Conservation (phyloP, 2,888 invertebrate genomes). For the Lymantria dispar region DNA sequence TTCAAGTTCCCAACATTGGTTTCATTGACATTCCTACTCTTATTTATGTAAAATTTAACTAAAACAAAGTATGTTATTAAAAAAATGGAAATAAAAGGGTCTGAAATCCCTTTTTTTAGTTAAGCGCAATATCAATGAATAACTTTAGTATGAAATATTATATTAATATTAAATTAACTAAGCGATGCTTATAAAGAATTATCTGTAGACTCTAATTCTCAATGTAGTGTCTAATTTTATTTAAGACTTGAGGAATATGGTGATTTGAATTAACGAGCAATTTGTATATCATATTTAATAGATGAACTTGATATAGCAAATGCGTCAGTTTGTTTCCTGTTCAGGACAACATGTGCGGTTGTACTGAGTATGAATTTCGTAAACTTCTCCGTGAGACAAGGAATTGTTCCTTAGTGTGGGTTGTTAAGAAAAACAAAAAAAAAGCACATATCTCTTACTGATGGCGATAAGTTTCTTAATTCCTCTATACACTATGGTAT, state of each 20-base stretch:
- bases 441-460: too few species aligned
- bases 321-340: too few species aligned
- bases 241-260: not conserved
- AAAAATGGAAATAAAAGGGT: not conserved
- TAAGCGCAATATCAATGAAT: conserved; percentile 18
- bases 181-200: conserved; percentile 21
- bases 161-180: conserved; percentile 10
- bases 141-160: conserved; percentile 12
- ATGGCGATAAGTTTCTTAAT: too few species aligned
- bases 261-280: not conserved
- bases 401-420: too few species aligned
- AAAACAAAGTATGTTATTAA: conserved; percentile 4
- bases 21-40: not conserved
- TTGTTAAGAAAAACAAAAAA: too few species aligned
- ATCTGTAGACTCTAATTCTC: conserved; percentile 16
- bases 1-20: too few species aligned
- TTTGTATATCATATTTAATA: too few species aligned
- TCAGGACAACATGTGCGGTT: too few species aligned
- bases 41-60: not conserved
- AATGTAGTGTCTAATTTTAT: conserved; percentile 13
- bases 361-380: too few species aligned
- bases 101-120: conserved; percentile 8
- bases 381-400: too few species aligned
- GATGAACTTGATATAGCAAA: too few species aligned
- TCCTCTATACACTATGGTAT: too few species aligned